phyloP scores from a whole-genome alignment of 2,797 vertebrate genomes.

The Pangasius larnaudii region DNA sequence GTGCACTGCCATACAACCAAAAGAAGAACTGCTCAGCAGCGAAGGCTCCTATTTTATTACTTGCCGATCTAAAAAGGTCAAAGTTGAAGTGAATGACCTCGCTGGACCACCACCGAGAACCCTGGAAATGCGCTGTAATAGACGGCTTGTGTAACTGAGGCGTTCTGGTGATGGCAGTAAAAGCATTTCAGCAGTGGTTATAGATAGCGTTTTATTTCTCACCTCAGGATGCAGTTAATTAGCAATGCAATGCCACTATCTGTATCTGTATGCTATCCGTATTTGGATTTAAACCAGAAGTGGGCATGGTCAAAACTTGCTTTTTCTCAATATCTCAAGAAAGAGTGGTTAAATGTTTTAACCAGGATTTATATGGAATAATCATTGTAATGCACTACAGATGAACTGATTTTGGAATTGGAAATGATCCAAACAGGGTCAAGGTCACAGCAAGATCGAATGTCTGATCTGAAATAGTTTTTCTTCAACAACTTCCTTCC shows the following conservation, averaged over 20 bases:
- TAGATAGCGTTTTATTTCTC: background rate
- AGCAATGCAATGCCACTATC: background rate
- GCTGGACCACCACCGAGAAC: background rate
- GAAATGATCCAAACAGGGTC: background rate
- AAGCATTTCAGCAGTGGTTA: background rate
- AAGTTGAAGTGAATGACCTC: constrained; percentile 10
- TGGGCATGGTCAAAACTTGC: background rate
- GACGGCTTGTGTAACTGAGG: background rate
- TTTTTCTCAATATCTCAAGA: background rate
- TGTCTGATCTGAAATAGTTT: background rate
- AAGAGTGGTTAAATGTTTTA: background rate
- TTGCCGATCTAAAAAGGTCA: constrained; percentile 29
- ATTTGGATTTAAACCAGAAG: background rate
- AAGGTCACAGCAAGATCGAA: background rate
- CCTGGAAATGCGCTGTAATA: background rate
- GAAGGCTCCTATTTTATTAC: constrained; percentile 1
- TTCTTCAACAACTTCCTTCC: background rate
- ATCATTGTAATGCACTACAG: background rate
- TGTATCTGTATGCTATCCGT: background rate
- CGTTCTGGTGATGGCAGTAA: background rate
- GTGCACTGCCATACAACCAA: background rate
- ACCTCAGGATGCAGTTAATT: background rate
- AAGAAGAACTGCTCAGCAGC: constrained; percentile 3
- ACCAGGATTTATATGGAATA: background rate
- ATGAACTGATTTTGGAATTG: too few species aligned